phyloP scores from a whole-genome alignment of 2,888 invertebrate species.

The Rhimphoctona megacephalus region DNA sequence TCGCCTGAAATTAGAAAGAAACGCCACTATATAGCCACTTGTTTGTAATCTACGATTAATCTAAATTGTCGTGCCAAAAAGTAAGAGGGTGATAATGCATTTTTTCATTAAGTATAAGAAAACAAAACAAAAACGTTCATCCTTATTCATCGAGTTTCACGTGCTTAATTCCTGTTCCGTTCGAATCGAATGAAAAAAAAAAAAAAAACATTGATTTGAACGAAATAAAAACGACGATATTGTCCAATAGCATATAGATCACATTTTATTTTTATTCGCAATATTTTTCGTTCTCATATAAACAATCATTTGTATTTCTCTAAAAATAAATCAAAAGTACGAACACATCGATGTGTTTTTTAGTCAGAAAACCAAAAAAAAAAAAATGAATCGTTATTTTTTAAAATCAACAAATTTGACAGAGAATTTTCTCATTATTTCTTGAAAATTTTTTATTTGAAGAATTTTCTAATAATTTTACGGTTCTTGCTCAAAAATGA shows the following conservation, averaged over 20 bases:
- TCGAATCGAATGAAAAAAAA: constrained; percentile 7
- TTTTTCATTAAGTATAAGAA: constrained; percentile 7
- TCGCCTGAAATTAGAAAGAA: constrained; percentile 24
- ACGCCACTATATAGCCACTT: constrained; percentile 34
- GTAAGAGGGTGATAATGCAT: constrained; percentile 25
- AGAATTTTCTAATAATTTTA: no score
- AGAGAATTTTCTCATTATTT: no score
- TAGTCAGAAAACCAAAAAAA: no score
- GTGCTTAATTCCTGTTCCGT: constrained; percentile 11
- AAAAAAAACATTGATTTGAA: constrained; percentile 6
- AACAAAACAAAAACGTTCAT: not conserved
- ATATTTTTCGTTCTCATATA: not conserved
- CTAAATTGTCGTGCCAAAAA: constrained; percentile 40
- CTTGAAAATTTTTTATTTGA: no score
- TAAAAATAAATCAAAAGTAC: no score
- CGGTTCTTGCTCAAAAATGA: no score
- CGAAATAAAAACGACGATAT: constrained; percentile 10
- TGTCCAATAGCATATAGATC: not conserved
- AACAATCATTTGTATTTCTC: not conserved
- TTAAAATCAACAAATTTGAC: not conserved
- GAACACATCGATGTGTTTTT: no score
- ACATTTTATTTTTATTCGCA: not conserved
- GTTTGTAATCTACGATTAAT: constrained; percentile 37
- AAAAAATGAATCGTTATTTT: not conserved
- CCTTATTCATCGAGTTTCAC: not conserved